Evolutionary conservation across 1,140 invertebrate genomes (phyloP).

Genomic region (Sarcophaga peregrina): DNA sequence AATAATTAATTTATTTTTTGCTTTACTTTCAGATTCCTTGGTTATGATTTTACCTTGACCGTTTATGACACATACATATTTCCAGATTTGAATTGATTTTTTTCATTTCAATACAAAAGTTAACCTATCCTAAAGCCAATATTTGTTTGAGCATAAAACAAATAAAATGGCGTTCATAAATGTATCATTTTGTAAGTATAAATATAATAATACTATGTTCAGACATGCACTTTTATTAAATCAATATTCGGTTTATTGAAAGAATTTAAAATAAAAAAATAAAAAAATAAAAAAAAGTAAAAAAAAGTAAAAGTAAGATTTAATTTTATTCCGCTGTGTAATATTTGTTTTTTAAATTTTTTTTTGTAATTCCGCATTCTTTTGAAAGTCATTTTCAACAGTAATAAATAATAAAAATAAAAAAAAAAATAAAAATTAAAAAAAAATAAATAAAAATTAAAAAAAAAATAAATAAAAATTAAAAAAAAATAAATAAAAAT

Average conservation of each 20-base stretch:
- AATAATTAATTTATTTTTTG: neutral
- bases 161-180: slow-evolving; percentile 60
- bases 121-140: neutral
- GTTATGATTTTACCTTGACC: neutral
- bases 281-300: too few species aligned
- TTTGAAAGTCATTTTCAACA: neutral
- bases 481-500: too few species aligned
- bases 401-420: neutral
- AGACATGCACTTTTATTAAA: too few species aligned
- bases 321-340: neutral
- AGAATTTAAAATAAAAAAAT: too few species aligned
- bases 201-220: too few species aligned
- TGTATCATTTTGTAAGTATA: slow-evolving; percentile 58
- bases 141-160: slow-evolving; percentile 2
- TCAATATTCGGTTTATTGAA: too few species aligned
- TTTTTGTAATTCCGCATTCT: slow-evolving; percentile 11
- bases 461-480: too few species aligned
- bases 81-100: too few species aligned
- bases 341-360: neutral
- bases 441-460: too few species aligned
- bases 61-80: too few species aligned
- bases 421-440: neutral
- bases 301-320: too few species aligned
- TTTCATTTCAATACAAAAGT: too few species aligned
- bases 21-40: slow-evolving; percentile 29